These are phyloP conservation scores for Pachyuromys duprasi DNA, from an alignment of 2,797 vertebrate species.

Conservation along the genomic window DNA sequence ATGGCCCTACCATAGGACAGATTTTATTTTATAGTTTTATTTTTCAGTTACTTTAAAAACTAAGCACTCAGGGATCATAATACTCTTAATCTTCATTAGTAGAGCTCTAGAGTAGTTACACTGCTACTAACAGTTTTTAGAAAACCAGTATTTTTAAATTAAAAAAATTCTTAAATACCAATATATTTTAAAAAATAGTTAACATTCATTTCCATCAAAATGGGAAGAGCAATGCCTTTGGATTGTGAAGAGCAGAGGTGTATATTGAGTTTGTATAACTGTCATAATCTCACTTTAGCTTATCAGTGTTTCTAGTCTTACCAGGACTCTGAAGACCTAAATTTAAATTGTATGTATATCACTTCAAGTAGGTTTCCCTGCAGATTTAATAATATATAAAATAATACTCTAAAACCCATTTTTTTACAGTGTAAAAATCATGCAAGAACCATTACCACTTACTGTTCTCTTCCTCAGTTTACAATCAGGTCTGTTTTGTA, in stretches of 20 bases:
- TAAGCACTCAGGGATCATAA: background rate
- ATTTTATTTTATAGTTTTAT: background rate
- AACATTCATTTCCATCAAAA: constrained; percentile 8
- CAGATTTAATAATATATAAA: background rate
- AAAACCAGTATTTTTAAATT: background rate
- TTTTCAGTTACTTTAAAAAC: background rate
- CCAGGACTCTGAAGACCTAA: background rate
- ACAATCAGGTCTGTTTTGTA: background rate
- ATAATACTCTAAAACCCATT: background rate
- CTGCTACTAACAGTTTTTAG: background rate
- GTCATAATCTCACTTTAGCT: constrained; percentile 13
- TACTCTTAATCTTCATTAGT: background rate
- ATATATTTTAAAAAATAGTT: background rate
- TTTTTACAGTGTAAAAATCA: background rate
- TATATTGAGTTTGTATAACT: background rate
- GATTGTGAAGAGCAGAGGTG: background rate
- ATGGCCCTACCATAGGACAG: background rate
- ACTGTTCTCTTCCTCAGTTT: background rate
- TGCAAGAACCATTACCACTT: background rate
- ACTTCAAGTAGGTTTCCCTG: background rate
- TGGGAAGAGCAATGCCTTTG: background rate
- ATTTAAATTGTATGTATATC: background rate
- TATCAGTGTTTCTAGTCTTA: background rate
- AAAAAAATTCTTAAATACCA: background rate
- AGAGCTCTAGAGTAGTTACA: background rate